phyloP scores from a whole-genome alignment of 2,797 vertebrate species.

The Amazonetta brasiliensis region DNA sequence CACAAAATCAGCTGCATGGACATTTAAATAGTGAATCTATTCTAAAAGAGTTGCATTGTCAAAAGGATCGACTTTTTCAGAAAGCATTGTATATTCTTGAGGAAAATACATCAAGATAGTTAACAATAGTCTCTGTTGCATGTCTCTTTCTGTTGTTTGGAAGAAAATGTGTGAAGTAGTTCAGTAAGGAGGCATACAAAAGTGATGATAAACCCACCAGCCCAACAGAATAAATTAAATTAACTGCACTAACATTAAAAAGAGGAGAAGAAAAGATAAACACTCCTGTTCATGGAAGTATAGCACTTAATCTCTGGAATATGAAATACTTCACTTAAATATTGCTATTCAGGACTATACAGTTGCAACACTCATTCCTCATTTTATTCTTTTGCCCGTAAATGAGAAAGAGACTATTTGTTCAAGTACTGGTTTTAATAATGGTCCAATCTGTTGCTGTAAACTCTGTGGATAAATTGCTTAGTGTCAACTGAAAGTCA shows the following conservation, averaged over 20 bases:
- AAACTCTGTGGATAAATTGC: neutral
- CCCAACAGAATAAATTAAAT: neutral
- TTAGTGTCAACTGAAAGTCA: neutral
- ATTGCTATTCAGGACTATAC: neutral
- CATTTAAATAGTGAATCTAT: neutral
- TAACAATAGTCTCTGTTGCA: neutral
- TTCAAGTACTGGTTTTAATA: neutral
- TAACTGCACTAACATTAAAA: neutral
- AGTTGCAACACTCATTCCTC: neutral
- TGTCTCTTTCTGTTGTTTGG: neutral
- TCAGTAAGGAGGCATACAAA: neutral
- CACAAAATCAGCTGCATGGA: neutral
- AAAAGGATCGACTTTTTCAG: neutral
- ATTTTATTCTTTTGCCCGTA: neutral
- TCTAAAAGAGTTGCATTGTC: neutral
- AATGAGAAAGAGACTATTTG: neutral
- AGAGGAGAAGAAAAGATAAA: neutral
- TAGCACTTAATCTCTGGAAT: neutral
- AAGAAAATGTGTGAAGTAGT: neutral
- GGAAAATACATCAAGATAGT: neutral
- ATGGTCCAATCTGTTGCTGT: neutral
- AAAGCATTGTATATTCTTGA: conserved; percentile 21
- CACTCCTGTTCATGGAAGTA: neutral
- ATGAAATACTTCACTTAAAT: neutral
- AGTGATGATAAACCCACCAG: neutral